Percentiles rank a stretch among this genome's conserved stretches.
Conservation (phyloP, 2,888 invertebrate genomes). For the Muschampia plurimacula region DNA sequence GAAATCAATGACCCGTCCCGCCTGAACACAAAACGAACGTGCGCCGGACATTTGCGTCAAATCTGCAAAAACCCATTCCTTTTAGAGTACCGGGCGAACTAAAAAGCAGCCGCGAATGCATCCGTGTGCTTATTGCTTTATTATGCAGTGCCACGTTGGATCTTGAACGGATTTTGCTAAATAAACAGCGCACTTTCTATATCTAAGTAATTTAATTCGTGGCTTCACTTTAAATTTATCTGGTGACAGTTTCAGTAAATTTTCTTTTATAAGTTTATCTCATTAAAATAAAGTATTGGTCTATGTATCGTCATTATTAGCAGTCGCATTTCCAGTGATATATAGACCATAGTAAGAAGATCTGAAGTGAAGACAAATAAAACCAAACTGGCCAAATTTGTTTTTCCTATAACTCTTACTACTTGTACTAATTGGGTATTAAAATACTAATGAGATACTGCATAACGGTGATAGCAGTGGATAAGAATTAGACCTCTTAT, state of each 20-base stretch:
- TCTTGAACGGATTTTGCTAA: constrained; percentile 9
- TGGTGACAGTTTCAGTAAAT: not conserved
- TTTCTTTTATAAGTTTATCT: not conserved
- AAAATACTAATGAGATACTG: too few species aligned
- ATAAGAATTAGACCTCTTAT: too few species aligned
- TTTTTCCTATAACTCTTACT: too few species aligned
- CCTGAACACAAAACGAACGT: constrained; percentile 18
- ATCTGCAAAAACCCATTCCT: constrained; percentile 15
- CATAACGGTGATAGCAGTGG: too few species aligned
- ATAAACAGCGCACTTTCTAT: constrained; percentile 9
- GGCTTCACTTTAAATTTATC: not conserved
- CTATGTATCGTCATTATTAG: too few species aligned
- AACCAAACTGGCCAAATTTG: too few species aligned
- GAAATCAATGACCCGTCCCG: constrained; percentile 22
- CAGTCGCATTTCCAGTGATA: too few species aligned
- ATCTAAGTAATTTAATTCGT: not conserved
- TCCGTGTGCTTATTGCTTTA: constrained; percentile 35
- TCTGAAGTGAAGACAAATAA: too few species aligned
- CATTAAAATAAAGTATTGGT: too few species aligned
- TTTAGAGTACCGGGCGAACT: constrained; percentile 14
- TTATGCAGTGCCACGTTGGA: constrained; percentile 28
- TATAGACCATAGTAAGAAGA: too few species aligned
- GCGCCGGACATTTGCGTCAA: constrained; percentile 24
- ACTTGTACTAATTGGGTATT: too few species aligned
- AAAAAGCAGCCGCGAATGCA: constrained; percentile 34